Evolutionary conservation across 2,797 vertebrate genomes (phyloP).

Genomic region (Chloroceryle inda): DNA sequence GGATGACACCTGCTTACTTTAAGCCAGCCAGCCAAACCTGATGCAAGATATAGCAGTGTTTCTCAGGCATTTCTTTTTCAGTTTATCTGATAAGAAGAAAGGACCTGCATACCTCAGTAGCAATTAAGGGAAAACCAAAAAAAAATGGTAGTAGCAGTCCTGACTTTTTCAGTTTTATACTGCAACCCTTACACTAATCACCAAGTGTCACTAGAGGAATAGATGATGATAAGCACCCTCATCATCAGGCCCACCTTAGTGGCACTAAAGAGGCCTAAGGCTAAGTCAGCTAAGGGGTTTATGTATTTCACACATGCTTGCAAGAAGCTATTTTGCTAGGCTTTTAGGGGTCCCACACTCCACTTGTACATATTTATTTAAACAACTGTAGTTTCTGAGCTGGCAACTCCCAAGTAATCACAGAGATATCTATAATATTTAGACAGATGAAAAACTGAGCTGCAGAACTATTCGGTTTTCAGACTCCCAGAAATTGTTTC

Average conservation of each 20-base stretch:
- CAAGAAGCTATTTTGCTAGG: neutral
- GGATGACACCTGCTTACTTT: neutral
- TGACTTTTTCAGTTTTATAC: neutral
- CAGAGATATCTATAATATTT: neutral
- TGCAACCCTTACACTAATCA: neutral
- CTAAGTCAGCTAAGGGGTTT: neutral
- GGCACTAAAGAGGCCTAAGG: neutral
- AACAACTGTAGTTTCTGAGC: neutral
- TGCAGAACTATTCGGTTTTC: neutral
- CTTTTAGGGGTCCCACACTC: neutral
- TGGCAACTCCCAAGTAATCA: neutral
- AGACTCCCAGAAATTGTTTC: neutral
- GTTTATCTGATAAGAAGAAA: neutral
- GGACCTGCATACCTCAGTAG: neutral
- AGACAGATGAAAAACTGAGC: neutral
- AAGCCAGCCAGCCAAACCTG: neutral
- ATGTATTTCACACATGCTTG: neutral
- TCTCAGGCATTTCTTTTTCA: constrained; percentile 11
- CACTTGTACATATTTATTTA: neutral
- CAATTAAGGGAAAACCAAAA: constrained; percentile 6
- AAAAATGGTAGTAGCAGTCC: neutral
- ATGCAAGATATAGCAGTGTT: neutral
- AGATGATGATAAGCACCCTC: neutral
- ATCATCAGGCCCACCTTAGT: neutral
- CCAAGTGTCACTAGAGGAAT: neutral